Conservation (phyloP, 1,140 invertebrate genomes). For the Rhagoletis zephyria region DNA sequence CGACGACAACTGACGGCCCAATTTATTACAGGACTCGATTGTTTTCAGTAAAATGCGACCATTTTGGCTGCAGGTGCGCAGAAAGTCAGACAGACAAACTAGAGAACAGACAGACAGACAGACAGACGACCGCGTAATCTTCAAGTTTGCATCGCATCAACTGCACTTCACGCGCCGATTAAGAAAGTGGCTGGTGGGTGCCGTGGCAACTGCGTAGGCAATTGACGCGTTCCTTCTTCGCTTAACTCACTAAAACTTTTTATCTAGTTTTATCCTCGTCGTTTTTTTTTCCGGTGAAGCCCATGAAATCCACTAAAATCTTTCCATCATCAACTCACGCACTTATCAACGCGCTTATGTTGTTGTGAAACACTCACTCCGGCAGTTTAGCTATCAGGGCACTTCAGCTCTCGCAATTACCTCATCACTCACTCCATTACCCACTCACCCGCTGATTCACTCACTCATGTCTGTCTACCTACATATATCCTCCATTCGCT, state of each 20-base stretch:
- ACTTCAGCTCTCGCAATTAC: not conserved
- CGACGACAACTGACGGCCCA: slow-evolving; percentile 38
- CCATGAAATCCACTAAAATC: slow-evolving; percentile 53
- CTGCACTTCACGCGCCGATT: slow-evolving; percentile 19
- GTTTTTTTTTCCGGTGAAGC: not conserved
- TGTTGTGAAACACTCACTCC: not conserved
- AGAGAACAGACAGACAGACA: not conserved
- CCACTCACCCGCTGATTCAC: no score
- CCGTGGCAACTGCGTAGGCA: not conserved
- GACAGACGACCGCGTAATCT: slow-evolving; percentile 11
- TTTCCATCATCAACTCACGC: slow-evolving; percentile 9
- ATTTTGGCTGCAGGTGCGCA: not conserved
- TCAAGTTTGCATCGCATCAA: no score
- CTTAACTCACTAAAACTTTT: not conserved
- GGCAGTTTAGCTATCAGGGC: not conserved
- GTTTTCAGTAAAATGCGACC: not conserved
- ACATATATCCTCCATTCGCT: no score
- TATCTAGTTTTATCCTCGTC: no score
- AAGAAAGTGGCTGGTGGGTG: not conserved
- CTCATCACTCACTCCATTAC: not conserved
- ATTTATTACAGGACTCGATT: not conserved
- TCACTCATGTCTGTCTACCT: no score
- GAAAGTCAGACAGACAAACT: no score
- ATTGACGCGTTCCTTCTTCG: not conserved
- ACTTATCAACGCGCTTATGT: not conserved